phyloP scores from a whole-genome alignment of 2,113 vertebrate genomes.

The Sorex araneus region DNA sequence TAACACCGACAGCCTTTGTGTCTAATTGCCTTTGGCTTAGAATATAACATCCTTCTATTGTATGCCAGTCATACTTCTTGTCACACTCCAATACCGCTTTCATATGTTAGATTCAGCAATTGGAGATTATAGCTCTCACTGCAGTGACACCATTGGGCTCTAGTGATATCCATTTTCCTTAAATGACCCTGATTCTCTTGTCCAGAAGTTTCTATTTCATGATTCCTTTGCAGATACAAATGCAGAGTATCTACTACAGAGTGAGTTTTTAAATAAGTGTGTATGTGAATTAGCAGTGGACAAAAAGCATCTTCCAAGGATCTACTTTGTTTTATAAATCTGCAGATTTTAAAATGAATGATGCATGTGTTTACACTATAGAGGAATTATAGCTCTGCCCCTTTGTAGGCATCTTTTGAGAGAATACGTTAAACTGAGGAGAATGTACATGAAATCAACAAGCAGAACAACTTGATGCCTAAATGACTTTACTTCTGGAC shows the following conservation, averaged over 20 bases:
- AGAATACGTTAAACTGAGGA: conserved; percentile 36
- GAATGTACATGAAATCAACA: conserved; percentile 26
- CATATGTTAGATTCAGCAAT: background rate
- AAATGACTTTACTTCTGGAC: background rate
- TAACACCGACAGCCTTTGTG: background rate
- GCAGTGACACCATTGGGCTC: background rate
- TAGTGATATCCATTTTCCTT: background rate
- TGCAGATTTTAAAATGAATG: conserved; percentile 20
- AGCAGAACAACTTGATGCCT: background rate
- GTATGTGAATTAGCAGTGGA: background rate
- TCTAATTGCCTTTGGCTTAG: background rate
- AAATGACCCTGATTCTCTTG: background rate
- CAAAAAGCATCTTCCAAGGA: conserved; percentile 8
- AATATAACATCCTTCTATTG: background rate
- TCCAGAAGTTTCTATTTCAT: background rate
- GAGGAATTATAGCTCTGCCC: background rate
- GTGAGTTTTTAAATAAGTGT: background rate
- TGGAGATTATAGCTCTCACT: background rate
- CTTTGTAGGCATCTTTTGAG: background rate
- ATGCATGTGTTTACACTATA: background rate
- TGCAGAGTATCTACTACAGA: background rate
- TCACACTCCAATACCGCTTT: background rate
- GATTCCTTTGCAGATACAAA: background rate
- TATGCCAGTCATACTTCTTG: background rate
- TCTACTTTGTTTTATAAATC: background rate